Conservation (phyloP, 92 coral and sea anemone genomes). For the Phenganax subtilis region DNA sequence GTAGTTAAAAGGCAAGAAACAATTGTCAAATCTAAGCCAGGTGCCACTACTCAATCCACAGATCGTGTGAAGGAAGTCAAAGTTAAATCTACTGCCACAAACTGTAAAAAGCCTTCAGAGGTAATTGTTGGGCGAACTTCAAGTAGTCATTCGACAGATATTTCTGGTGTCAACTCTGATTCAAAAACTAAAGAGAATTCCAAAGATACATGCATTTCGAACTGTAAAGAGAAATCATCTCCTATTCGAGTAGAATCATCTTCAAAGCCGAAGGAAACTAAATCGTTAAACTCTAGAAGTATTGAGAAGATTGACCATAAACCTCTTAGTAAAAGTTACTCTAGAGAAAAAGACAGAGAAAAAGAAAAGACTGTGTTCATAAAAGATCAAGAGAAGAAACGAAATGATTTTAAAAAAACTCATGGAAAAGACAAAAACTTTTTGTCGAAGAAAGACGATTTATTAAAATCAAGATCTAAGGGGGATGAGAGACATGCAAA, state of each 20-base stretch:
- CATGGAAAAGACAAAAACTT: slow-evolving; percentile 11
- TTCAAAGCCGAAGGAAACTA: background rate
- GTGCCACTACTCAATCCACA: too few species aligned
- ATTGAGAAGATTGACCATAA: background rate
- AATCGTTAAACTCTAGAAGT: background rate
- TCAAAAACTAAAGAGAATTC: too few species aligned
- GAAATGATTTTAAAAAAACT: background rate
- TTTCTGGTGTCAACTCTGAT: too few species aligned
- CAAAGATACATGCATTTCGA: background rate
- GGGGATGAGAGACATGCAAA: background rate
- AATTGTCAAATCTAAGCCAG: too few species aligned
- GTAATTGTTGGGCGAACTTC: too few species aligned
- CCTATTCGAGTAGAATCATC: background rate
- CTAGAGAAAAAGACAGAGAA: background rate
- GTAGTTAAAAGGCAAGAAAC: too few species aligned
- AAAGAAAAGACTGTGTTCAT: too few species aligned
- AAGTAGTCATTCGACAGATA: too few species aligned
- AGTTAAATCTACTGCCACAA: too few species aligned
- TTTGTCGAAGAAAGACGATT: background rate
- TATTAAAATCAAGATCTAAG: background rate
- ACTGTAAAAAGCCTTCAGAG: too few species aligned
- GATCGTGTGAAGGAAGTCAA: too few species aligned
- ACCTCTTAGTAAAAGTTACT: background rate
- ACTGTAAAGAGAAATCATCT: background rate
- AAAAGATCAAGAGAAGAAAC: background rate